These are phyloP conservation scores for Falcunculus frontatus DNA, from an alignment of 2,113 vertebrate genomes.

Conservation along the genomic window DNA sequence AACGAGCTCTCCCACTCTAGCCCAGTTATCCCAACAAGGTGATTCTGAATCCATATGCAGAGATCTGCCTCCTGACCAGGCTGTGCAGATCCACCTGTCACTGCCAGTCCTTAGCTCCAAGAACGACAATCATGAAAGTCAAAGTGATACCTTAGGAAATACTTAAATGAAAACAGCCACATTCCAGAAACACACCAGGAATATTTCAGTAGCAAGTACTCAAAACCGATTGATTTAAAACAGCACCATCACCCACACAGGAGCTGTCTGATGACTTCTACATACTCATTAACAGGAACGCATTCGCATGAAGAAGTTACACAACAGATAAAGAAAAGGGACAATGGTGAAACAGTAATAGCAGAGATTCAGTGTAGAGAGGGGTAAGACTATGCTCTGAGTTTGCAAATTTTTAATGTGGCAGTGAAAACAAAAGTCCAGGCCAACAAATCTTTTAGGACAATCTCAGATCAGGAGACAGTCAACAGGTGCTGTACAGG, in stretches of 20 bases:
- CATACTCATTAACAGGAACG: background rate
- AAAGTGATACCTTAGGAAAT: background rate
- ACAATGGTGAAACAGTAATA: fast-evolving
- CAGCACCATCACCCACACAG: background rate
- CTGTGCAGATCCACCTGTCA: background rate
- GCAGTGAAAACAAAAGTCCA: background rate
- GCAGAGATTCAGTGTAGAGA: background rate
- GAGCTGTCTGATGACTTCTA: background rate
- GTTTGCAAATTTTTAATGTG: background rate
- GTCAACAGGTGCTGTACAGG: background rate
- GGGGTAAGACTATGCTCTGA: fast-evolving
- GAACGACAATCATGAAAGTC: background rate
- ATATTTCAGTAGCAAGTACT: background rate
- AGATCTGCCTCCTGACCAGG: background rate
- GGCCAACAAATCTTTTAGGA: background rate
- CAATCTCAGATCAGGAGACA: background rate
- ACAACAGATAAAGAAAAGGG: background rate
- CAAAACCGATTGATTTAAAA: background rate
- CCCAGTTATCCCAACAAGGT: background rate
- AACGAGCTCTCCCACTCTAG: background rate
- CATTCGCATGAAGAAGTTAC: fast-evolving
- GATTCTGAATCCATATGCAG: background rate
- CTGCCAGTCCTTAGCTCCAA: background rate
- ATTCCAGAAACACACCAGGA: background rate
- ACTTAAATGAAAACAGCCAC: background rate